Conservation (phyloP, 2,797 vertebrate genomes). For the Tragelaphus eurycerus region DNA sequence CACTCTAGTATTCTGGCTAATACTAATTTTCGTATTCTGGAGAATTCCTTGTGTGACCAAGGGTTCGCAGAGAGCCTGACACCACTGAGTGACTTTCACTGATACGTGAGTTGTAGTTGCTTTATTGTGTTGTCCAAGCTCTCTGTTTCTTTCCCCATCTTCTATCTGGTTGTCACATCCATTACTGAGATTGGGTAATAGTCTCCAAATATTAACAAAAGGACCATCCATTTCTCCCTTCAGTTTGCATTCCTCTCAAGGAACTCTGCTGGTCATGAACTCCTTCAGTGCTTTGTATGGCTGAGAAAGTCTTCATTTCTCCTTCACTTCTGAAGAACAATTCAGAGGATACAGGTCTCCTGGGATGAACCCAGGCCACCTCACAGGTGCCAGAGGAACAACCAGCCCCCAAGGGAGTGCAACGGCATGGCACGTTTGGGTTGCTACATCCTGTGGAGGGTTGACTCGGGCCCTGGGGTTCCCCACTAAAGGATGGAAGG, state of each 20-base stretch:
- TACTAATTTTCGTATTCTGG: not conserved
- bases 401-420: not conserved
- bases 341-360: not conserved
- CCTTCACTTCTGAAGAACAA: not conserved
- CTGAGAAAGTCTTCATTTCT: not conserved
- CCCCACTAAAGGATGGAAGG: not conserved
- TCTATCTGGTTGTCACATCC: not conserved
- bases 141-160: not conserved
- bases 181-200: not conserved
- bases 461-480: not conserved
- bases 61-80: not conserved
- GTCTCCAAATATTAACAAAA: not conserved
- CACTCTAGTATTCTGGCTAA: not conserved
- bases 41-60: not conserved
- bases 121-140: not conserved
- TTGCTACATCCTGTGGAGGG: not conserved
- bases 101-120: not conserved
- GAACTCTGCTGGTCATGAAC: not conserved
- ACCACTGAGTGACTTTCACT: not conserved
- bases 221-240: not conserved
- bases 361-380: not conserved
- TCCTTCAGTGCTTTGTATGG: not conserved
- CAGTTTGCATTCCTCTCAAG: not conserved
- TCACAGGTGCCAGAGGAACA: not conserved
- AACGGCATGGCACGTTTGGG: accelerated